Percentiles rank a stretch among this genome's conserved stretches.
phyloP scores from a whole-genome alignment of 2,113 vertebrate species.

The Pseudonaja textilis region DNA sequence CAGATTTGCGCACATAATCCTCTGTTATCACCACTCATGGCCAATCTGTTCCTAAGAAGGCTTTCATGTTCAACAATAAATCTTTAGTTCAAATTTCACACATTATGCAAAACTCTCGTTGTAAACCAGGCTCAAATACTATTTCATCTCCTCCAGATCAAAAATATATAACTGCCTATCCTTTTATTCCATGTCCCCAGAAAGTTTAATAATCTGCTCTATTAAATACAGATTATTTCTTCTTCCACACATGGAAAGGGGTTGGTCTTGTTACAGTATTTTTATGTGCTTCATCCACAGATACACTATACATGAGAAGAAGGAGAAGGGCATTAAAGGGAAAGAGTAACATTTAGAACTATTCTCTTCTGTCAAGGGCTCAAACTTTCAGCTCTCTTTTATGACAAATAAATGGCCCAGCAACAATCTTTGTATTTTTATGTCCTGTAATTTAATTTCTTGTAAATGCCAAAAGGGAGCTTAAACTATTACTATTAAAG shows the following conservation, averaged over 20 bases:
- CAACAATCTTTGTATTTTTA: conserved; percentile 21
- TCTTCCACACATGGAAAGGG: not conserved
- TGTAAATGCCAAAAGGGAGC: conserved; percentile 3
- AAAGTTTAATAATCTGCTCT: not conserved
- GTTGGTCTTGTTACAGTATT: not conserved
- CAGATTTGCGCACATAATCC: not conserved
- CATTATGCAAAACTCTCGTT: not conserved
- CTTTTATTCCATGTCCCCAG: not conserved
- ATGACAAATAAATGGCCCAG: conserved; percentile 22
- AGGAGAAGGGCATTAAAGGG: conserved; percentile 12
- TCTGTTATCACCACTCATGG: not conserved
- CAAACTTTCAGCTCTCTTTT: conserved; percentile 7
- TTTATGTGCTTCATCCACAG: not conserved
- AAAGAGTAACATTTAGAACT: not conserved
- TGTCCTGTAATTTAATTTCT: not conserved
- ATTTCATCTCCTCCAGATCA: not conserved
- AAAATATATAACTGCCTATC: not conserved
- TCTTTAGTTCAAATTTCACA: not conserved
- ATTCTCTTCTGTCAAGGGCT: not conserved
- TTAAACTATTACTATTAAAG: not conserved
- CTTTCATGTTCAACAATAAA: not conserved
- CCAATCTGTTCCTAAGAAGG: not conserved
- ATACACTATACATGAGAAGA: conserved; percentile 10
- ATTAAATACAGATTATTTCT: not conserved
- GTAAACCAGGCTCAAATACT: not conserved